phyloP scores from a whole-genome alignment of 2,888 invertebrate genomes.

The Sminthurinus aureus region DNA sequence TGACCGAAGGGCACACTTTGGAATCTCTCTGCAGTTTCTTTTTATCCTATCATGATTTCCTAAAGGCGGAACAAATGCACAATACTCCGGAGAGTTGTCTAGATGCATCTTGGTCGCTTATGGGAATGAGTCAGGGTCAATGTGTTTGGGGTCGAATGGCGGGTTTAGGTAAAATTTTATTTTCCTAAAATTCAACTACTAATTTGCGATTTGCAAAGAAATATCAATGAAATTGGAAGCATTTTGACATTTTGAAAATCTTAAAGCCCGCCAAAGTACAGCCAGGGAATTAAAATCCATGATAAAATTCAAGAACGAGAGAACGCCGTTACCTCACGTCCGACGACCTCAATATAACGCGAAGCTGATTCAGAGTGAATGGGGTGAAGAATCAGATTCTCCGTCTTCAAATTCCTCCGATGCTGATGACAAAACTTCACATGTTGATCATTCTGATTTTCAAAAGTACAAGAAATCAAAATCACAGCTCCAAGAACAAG shows the following conservation, averaged over 20 bases:
- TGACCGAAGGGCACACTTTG: conserved; percentile 54
- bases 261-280: conserved; percentile 31
- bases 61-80: not conserved
- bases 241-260: not conserved
- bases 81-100: conserved; percentile 17
- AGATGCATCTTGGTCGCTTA: conserved; percentile 45
- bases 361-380: not conserved
- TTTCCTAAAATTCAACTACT: not conserved
- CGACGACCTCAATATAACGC: conserved; percentile 41
- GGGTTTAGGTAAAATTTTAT: conserved; percentile 13
- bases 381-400: not conserved
- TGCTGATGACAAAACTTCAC: not conserved
- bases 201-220: no score
- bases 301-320: conserved; percentile 47
- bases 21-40: conserved; percentile 53
- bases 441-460: no score
- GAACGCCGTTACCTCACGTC: conserved; percentile 40
- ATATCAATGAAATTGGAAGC: not conserved
- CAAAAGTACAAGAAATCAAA: no score
- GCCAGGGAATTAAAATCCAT: conserved; percentile 33
- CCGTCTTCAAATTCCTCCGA: not conserved
- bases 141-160: conserved; percentile 51
- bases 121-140: conserved; percentile 50
- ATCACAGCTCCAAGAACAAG: no score
- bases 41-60: conserved; percentile 36